phyloP scores from a whole-genome alignment of 2,797 vertebrate species.

The Pelochelys cantorii region DNA sequence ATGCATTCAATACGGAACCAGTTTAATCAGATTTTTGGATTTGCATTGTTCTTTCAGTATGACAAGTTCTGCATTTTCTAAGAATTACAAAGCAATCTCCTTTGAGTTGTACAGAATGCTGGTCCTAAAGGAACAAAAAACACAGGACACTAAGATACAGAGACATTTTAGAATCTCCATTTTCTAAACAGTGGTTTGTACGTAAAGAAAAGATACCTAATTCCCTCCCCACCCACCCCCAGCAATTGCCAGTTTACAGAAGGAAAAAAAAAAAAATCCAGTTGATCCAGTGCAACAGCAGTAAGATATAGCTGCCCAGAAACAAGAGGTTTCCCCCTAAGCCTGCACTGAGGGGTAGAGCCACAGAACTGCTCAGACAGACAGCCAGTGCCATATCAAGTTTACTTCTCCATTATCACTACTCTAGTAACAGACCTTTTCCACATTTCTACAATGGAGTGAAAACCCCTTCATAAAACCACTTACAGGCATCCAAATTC shows the following conservation, averaged over 20 bases:
- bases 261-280: background rate
- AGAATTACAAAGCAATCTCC: conserved; percentile 66
- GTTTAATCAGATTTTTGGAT: conserved; percentile 70
- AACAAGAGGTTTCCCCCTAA: background rate
- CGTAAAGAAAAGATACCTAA: background rate
- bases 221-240: background rate
- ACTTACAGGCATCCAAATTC: conserved; percentile 30
- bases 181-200: background rate
- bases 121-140: conserved; percentile 35
- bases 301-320: background rate
- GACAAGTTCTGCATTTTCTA: conserved; percentile 67
- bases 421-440: background rate
- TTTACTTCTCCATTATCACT: fast-evolving
- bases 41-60: conserved; percentile 55
- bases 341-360: background rate
- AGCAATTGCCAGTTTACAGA: background rate
- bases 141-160: conserved; percentile 23
- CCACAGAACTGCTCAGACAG: fast-evolving
- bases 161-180: background rate
- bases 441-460: fast-evolving
- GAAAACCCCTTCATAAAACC: background rate
- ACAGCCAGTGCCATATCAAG: background rate
- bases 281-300: background rate
- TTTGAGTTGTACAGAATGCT: conserved; percentile 48
- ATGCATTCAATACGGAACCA: conserved; percentile 69